Evolutionary conservation across 30 jellyfish, hydroid and myxozoan species (phyloP).

Genomic region (Pelagia noctiluca): DNA sequence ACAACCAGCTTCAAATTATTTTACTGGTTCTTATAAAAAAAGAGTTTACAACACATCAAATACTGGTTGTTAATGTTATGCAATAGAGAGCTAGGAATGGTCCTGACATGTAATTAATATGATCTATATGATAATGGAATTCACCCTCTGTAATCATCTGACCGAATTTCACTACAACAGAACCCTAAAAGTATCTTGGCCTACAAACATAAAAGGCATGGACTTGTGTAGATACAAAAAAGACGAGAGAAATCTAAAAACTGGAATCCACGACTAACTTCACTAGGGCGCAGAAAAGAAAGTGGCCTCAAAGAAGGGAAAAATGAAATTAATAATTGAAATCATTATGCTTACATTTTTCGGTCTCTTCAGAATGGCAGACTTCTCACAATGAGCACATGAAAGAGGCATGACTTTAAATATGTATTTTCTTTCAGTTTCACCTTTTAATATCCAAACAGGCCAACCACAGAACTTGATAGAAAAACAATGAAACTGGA

Average conservation of each 20-base stretch:
- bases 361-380: slow-evolving; percentile 92
- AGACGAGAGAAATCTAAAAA: too few species aligned
- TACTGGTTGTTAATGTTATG: too few species aligned
- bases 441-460: not conserved
- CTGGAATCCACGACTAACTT: too few species aligned
- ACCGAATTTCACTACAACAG: not conserved
- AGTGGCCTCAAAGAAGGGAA: not conserved
- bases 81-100: too few species aligned
- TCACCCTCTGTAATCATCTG: too few species aligned
- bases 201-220: not conserved
- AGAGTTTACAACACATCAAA: too few species aligned
- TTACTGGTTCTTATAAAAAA: too few species aligned
- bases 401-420: slow-evolving; percentile 70
- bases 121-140: too few species aligned
- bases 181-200: not conserved
- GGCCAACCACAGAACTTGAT: not conserved
- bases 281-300: not conserved
- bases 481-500: not conserved
- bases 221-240: not conserved
- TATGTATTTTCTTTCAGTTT: too few species aligned
- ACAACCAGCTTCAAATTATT: too few species aligned
- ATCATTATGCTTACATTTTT: slow-evolving; percentile 80
- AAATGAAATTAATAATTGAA: too few species aligned
- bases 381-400: slow-evolving; percentile 67
- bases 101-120: too few species aligned